Evolutionary conservation across 1,140 invertebrate species (phyloP), one percentile per base, ranked within the genome.

Genomic region (Euglossa dilemma): DNA sequence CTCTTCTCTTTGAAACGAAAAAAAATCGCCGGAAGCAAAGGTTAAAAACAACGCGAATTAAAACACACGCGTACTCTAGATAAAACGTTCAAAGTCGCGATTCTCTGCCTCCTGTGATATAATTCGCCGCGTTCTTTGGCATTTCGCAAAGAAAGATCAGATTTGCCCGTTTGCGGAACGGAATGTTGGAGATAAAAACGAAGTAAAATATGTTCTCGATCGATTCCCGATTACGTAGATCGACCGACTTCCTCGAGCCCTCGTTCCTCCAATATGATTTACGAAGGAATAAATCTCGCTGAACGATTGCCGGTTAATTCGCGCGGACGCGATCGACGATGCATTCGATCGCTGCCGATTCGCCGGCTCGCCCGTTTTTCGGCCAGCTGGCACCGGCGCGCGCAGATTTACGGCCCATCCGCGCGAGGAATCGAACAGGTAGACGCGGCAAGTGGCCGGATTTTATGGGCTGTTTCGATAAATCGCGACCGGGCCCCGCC

Each of bases 251-350:
- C 43, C 59, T 47, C 61, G n/a, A 52, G 7, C 3, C 67, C 20
- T 11, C 11, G n/a, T 45, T 74, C 45, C 23, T 36, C 11, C n/a
- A 14, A 28, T 75, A 47, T 75, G 71, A 87, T 87, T 86, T 87
- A 87, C 75, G 71, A 71, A 63, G 6, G 52, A 71, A 87, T 86
- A 87, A 87, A 87, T 87, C 76, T 79, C 36, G 43, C n/a, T 7
- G 25, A 81, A 57, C 67, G 71, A 81, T 64, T 36, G 79, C 71
- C 20, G 23, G 79, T 83, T 83, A 83, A 77, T 76, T 67, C 45
- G 43, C 63, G 73, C 23, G 74, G 54, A 67, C n/a, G 63, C 64
- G 54, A 50, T 77, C 74, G 84, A 87, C 84, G 84, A 74, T 63
- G 54, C 80, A 59, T 67, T 56, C 76, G 80, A 73, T 52, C 70